Evolutionary conservation across 2,113 vertebrate species (phyloP).

Genomic region (Corydoras maculifer): DNA sequence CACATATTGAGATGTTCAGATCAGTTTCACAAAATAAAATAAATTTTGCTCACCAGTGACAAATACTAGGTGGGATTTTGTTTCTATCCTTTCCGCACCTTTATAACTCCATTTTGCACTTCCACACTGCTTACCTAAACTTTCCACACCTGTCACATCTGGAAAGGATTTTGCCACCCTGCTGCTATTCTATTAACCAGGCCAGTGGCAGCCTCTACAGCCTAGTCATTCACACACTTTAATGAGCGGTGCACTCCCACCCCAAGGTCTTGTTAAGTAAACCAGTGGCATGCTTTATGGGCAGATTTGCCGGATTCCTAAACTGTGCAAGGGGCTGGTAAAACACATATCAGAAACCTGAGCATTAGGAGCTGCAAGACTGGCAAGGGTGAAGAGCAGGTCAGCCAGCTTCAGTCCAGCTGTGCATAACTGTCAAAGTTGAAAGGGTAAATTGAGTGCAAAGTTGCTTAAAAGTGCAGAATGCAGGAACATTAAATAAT

Average conservation of each 20-base stretch:
- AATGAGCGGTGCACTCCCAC: constrained; percentile 4
- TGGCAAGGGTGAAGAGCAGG: constrained; percentile 37
- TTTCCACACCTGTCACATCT: constrained; percentile 43
- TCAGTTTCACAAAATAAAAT: too few species aligned
- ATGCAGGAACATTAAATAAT: constrained; percentile 4
- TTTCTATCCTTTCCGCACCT: constrained; percentile 14
- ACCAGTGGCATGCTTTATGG: constrained; percentile 22
- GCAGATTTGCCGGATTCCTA: constrained; percentile 17
- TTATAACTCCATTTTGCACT: constrained; percentile 7
- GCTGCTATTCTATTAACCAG: constrained; percentile 16
- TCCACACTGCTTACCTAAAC: constrained; percentile 17
- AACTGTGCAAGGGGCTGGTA: constrained; percentile 25
- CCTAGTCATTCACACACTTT: constrained; percentile 26
- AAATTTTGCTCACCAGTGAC: too few species aligned
- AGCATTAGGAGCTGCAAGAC: constrained; percentile 23
- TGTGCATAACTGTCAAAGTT: constrained; percentile 12
- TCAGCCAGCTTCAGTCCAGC: constrained; percentile 32
- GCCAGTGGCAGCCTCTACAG: constrained; percentile 5
- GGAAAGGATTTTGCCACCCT: constrained; percentile 37
- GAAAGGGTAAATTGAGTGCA: constrained; percentile 7
- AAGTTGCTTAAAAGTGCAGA: not conserved
- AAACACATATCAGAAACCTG: constrained; percentile 41
- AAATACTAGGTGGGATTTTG: too few species aligned
- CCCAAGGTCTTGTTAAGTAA: constrained; percentile 27
- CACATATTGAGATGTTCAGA: too few species aligned